These are phyloP conservation scores for Canis aureus DNA, from an alignment of 2,113 vertebrate genomes.

Conservation along the genomic window DNA sequence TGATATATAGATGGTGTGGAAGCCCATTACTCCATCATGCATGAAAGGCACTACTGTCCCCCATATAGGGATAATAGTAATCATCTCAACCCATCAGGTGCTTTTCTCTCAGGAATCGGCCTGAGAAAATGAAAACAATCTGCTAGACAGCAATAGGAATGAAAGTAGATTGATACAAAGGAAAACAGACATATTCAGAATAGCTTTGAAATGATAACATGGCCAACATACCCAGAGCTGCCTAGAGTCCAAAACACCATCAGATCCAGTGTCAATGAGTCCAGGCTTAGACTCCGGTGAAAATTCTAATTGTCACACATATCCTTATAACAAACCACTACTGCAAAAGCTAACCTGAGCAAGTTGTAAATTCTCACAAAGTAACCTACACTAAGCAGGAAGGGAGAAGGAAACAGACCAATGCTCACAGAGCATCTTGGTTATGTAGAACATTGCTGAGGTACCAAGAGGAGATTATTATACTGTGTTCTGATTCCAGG, in stretches of 20 bases:
- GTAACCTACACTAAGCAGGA: neutral
- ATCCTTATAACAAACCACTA: neutral
- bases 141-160: neutral
- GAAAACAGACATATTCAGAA: neutral
- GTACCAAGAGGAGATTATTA: neutral
- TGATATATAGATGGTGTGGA: neutral
- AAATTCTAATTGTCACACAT: neutral
- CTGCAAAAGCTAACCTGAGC: slow-evolving; percentile 1
- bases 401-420: neutral
- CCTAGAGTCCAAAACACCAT: neutral
- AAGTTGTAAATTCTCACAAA: neutral
- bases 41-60: neutral
- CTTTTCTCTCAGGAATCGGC: neutral
- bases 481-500: neutral
- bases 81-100: neutral
- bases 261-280: neutral
- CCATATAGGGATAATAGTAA: neutral
- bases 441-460: neutral
- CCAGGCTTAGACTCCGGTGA: neutral
- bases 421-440: neutral
- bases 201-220: neutral
- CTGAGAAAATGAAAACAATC: slow-evolving; percentile 7
- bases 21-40: neutral
- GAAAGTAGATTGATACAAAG: neutral
- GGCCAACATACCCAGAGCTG: neutral